Base-by-base conservation (phyloP, 2,888 invertebrate species). In the Thalpophila matura region DNA sequence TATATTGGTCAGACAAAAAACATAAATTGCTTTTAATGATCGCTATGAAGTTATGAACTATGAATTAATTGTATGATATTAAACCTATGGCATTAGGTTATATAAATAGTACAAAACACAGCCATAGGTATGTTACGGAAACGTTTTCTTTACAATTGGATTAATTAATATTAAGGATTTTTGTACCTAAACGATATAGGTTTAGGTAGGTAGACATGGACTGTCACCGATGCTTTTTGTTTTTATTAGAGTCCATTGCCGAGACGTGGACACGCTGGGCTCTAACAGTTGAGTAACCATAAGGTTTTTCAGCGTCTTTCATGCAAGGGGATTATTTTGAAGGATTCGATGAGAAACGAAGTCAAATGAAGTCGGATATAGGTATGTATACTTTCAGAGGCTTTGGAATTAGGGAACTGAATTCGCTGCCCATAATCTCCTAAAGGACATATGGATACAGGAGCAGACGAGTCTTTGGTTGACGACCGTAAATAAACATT, bases 1-100 rank as follows among this genome's bases (percentile, higher is more conserved):
- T 62, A 57, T 59, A 61, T 64, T 54, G 27, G 35, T 20, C 7
- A 12, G 5, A 57, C 63, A 78, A 79, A 78, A 76, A 79, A 74
- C 31, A 33, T 26, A 40, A 63, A 79, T 47, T 58, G 56, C 29
- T 54, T 61, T 55, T 65, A 64, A 68, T 71, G 29, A 67, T 61
- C 50, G 47, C 43, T 53, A 38, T 43, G 7, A n/a, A 66, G 20
- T 22, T 31, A 43, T 27, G 47, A 50, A 67, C 47, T 60, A 35
- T 43, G 50, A 68, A 71, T 63, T 72, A 57, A 57, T 61, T 42
- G 31, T 20, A 54, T 61, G 31, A 27, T 62, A 61, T 56, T 46
- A 57, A 38, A 33, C 26, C 24, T n/a, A 9, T n/a, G n/a, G 35
- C 27, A 20, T 27, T 6, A 35, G 10, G 12, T 29, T 40, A 24